Evolutionary conservation across 2,797 vertebrate genomes (phyloP), one percentile per base, ranked within the genome.

Genomic region (Picus viridis): DNA sequence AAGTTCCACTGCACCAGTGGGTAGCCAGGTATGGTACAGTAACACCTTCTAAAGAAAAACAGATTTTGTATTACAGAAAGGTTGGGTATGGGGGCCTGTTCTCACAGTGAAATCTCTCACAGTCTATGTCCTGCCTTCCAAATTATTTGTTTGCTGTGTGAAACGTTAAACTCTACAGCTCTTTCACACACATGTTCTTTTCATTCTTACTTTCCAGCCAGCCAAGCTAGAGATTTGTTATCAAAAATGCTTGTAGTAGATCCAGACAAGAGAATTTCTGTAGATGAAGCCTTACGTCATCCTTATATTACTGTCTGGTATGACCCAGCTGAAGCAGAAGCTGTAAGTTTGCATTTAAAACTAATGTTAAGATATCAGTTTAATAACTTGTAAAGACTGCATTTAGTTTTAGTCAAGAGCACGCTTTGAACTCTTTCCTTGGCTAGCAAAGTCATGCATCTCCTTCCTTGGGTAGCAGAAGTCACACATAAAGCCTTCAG

Each of bases 191-290:
- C 69, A 4, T 73, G 19, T 94, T 88, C 68, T 86, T 88, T 54
- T 70, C 39, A n/a, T 53, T 93, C 95, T 96, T 88, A 17, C 90
- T 93, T 95, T 91, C 87, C 93, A 99, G 99, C 99, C 64, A 98
- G 98, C 97, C 99, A 99, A 97, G 99, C 99, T 85, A 98, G 99
- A 96, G 99, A 99, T 97, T 97, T 99, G 96, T 97, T 99, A 90
- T 99, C 99, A 83, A 99, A 99, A 98, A 99, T 99, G 99, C 97
- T 99, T 89, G 99, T 99, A 91, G 98, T 99, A 64, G 99, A 99
- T 97, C 99, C 99, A 1, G 99, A 99, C 96, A 98, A 98, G 94
- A 98, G 99, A 71, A 99, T 99, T 97, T 99, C 99, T 11, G 99
- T 99, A 79, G 99, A 99, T 81, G 99, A 99, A 95, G 99, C 99